Evolutionary conservation across 2,113 vertebrate species (phyloP), one percentile per base, ranked within the genome.

Genomic region (Aphelocoma coerulescens): DNA sequence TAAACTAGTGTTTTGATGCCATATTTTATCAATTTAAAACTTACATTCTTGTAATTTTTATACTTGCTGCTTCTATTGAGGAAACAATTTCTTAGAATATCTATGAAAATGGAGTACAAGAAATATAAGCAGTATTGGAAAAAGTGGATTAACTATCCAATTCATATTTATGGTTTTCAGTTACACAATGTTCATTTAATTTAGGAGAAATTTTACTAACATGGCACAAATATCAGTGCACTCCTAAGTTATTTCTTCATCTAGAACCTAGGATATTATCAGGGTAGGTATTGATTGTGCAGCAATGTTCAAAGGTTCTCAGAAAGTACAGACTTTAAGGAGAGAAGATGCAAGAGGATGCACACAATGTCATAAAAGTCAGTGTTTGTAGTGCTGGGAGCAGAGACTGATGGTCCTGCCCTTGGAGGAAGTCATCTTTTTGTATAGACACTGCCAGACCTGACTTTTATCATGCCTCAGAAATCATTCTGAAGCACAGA

Each of bases 391-490:
- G 21, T 55, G 48, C 89, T 80, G 51, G 24, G 43, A 88, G 58
- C 66, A 88, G 2, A 67, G 78, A 76, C 13, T 62, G 63, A 83
- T 89, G 69, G 71, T 17, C 24, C 67, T 88, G 59, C 33, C 89
- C 90, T 85, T 68, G 89, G 61, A 89, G 22, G 49, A 77, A 92
- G 68, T 86, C 9, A 85, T 85, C 59, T n/a, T 71, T 92, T 73
- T 57, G 51, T 77, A 63, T 0, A 88, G 93, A 63, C 48, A 15
- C 52, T 81, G 65, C 76, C 91, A 90, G 74, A 44, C 55, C 63
- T 83, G 77, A 66, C 85, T 96, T 96, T 77, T 88, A 77, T 80
- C 27, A 3, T 77, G 46, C 62, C 88, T 96, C 78, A 91, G 90
- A 88, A 96, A 80, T 77, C 59, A 66, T 83, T 76, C 66, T 43